Evolutionary conservation across 2,888 invertebrate species (phyloP), one percentile per base, ranked within the genome.

Genomic region (Agrenia bidenticulata): DNA sequence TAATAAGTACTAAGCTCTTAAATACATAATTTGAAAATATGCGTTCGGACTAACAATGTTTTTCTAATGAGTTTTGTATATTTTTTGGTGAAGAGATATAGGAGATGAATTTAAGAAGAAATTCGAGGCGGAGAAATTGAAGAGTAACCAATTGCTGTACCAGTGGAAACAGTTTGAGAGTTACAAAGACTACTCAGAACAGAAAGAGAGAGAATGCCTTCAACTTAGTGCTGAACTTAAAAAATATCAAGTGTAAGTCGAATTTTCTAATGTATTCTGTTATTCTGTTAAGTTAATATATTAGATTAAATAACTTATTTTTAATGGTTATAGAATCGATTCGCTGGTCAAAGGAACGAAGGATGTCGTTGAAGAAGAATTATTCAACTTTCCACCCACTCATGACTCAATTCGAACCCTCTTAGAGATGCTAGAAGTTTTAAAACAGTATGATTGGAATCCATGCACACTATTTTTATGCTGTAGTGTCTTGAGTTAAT

Each of bases 141-240:
- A 24, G 1, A 61, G 41, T 51, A 67, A 72, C 19, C 54, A 50
- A 2, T 64, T 64, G 63, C 61, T 67, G 60, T 50, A 69, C 19
- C 63, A 60, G 61, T 61, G 67, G n/a, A 72, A 69, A 39, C 59
- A 67, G 51, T 55, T 27, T 26, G 72, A 69, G 54, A 72, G 72
- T 50, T 72, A 69, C 60, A 50, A 62, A 26, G 67, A 67, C 37
- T 49, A 63, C 13, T 63, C 63, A 1, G 32, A 41, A 7, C 56
- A 67, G 11, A 32, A 42, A 4, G 58, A 63, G 19, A 19, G 24
- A 24, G 21, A 64, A 45, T 51, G 51, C 0, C 15, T 24, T 19
- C 39, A 42, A 19, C 32, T 64, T 1, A 55, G 67, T 26, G 41
- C 13, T 4, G 24, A 58, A 24, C 32, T 72, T 13, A 69, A 66